Evolutionary conservation across 2,113 vertebrate genomes (phyloP).

Genomic region (Ibidorhyncha struthersii): DNA sequence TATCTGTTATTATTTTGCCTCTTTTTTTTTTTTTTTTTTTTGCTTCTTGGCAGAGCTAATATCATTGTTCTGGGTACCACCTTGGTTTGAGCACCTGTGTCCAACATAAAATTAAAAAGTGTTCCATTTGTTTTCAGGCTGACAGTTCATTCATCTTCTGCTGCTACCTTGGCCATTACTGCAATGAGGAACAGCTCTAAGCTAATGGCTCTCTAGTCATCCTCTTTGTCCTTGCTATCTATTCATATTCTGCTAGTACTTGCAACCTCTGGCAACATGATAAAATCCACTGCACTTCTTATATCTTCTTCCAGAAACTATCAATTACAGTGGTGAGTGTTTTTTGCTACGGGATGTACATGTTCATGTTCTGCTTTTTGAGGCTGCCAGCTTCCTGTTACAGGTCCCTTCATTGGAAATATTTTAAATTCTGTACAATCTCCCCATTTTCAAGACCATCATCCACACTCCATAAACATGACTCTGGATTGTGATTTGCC

Average conservation of each 20-base stretch:
- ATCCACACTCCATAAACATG: neutral
- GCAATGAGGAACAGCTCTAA: slow-evolving; percentile 5
- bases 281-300: slow-evolving; percentile 4
- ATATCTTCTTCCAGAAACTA: neutral
- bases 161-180: slow-evolving; percentile 6
- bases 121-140: slow-evolving; percentile 37
- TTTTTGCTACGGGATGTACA: neutral
- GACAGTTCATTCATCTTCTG: slow-evolving; percentile 47
- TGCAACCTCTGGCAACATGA: neutral
- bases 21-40: neutral
- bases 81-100: neutral
- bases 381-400: neutral
- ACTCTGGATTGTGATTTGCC: neutral
- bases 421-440: neutral
- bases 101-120: slow-evolving; percentile 41
- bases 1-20: neutral
- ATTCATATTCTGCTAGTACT: slow-evolving; percentile 9
- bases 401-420: neutral
- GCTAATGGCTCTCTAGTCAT: slow-evolving; percentile 32
- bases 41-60: neutral
- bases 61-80: neutral
- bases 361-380: neutral
- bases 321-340: neutral
- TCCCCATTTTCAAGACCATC: neutral
- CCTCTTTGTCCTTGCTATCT: slow-evolving; percentile 53